Conservation (phyloP, 2,113 vertebrate genomes). For the Tupaia tana region DNA sequence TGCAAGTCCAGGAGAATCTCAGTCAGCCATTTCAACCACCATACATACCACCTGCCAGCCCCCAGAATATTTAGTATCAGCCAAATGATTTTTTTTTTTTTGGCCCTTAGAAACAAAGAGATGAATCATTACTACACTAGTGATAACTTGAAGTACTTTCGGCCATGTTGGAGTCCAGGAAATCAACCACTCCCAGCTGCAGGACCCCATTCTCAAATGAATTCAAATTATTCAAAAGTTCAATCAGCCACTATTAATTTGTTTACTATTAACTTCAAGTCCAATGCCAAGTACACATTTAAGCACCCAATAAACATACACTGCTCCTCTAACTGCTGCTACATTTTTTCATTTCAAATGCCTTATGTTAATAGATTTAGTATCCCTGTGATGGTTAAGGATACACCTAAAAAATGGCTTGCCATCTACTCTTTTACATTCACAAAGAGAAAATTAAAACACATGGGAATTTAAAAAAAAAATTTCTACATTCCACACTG, state of each 20-base stretch:
- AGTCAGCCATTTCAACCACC: no score
- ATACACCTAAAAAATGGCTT: neutral
- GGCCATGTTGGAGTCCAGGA: no score
- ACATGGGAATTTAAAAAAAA: neutral
- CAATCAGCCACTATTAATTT: neutral
- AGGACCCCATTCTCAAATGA: no score
- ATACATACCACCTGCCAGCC: no score
- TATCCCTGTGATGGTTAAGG: neutral
- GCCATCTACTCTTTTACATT: neutral
- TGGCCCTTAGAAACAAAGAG: no score
- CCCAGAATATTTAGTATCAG: no score
- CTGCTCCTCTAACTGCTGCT: neutral
- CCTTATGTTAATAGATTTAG: neutral
- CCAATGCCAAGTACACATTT: neutral
- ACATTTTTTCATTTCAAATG: neutral
- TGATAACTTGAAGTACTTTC: no score
- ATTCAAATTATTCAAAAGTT: neutral
- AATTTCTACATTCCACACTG: neutral
- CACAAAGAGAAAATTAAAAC: neutral
- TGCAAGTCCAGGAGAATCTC: no score
- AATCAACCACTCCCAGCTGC: no score
- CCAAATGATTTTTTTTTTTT: no score
- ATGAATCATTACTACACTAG: no score
- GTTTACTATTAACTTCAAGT: neutral
- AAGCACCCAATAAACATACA: neutral